Percentiles rank a stretch among this genome's conserved stretches.
phyloP scores from a whole-genome alignment of 2,113 vertebrate genomes.

The Irena cyanogastra region DNA sequence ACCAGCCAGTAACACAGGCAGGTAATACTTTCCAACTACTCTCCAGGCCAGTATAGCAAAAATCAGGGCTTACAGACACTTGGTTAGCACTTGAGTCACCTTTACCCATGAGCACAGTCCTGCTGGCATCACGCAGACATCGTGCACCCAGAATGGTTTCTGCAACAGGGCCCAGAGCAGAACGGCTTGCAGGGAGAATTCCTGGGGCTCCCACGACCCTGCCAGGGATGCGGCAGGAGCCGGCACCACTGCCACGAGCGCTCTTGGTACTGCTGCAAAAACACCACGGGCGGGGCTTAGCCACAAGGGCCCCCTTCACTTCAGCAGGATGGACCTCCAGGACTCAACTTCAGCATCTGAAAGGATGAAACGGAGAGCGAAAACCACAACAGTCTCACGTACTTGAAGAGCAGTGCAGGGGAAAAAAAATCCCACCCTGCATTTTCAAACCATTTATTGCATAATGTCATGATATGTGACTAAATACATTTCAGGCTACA shows the following conservation, averaged over 20 bases:
- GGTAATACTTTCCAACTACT: background rate
- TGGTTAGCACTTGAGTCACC: background rate
- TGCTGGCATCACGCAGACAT: background rate
- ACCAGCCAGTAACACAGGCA: background rate
- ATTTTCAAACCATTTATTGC: slow-evolving; percentile 71
- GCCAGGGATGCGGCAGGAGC: background rate
- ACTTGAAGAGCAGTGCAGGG: slow-evolving; percentile 13
- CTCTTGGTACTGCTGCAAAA: background rate
- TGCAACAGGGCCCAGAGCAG: background rate
- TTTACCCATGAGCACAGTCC: background rate
- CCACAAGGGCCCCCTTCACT: background rate
- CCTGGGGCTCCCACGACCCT: background rate
- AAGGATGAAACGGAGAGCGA: background rate
- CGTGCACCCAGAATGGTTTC: background rate
- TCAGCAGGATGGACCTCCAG: background rate
- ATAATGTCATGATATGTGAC: slow-evolving; percentile 69
- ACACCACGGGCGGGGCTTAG: fast-evolving
- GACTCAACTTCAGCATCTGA: background rate
- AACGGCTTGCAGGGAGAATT: background rate
- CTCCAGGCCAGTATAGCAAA: background rate
- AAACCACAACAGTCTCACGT: slow-evolving; percentile 2
- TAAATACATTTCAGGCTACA: slow-evolving; percentile 67
- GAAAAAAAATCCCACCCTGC: background rate
- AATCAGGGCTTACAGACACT: background rate
- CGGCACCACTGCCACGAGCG: fast-evolving